These are phyloP conservation scores for Xiphydria camelus DNA, from an alignment of 2,888 invertebrate genomes.

Conservation along the genomic window DNA sequence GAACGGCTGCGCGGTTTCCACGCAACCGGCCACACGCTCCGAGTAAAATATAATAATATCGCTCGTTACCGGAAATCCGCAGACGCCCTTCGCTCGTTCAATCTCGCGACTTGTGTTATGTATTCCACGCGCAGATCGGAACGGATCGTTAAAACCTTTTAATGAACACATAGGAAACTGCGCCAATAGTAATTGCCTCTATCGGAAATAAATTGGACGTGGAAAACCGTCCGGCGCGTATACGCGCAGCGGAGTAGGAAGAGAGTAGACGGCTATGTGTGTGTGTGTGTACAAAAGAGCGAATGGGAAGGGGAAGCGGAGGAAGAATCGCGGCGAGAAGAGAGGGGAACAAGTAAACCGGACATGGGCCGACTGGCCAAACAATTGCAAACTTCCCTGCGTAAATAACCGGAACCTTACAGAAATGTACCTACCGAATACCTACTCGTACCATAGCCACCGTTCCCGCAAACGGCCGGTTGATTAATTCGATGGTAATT, in stretches of 20 bases:
- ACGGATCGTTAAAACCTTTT: conserved; percentile 27
- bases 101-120: neutral
- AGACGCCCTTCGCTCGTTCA: neutral
- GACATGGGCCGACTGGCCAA: conserved; percentile 49
- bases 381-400: conserved; percentile 51
- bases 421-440: too few species aligned
- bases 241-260: too few species aligned
- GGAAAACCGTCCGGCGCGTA: too few species aligned
- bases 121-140: conserved; percentile 10
- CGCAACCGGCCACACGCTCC: too few species aligned
- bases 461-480: too few species aligned
- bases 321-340: neutral
- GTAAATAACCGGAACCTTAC: conserved; percentile 49
- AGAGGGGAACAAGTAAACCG: conserved; percentile 28
- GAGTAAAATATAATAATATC: neutral
- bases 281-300: conserved; percentile 7
- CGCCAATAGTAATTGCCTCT: conserved; percentile 29
- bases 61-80: neutral
- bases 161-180: conserved; percentile 29
- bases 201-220: conserved; percentile 37
- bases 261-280: too few species aligned
- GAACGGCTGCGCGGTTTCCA: too few species aligned
- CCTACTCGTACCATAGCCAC: too few species aligned
- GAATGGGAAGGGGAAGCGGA: neutral
- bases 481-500: conserved; percentile 47